Percentiles rank a stretch among this genome's conserved stretches.
Conservation (phyloP, 1,140 invertebrate species). For the Archegozetes longisetosus region DNA sequence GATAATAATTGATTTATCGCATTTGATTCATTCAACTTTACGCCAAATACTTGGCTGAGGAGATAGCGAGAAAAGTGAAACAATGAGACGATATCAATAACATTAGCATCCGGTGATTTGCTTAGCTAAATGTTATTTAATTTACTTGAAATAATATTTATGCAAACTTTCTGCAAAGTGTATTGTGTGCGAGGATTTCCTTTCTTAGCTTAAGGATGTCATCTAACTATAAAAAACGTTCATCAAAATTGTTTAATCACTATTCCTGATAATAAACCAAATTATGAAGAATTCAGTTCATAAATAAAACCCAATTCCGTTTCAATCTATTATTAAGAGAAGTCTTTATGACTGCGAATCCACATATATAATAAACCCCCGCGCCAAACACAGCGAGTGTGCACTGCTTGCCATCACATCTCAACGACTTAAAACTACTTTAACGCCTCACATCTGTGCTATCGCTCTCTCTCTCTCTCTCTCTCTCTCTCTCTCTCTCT, state of each 20-base stretch:
- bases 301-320: not conserved
- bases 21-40: not conserved
- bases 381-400: not conserved
- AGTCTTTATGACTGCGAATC: not conserved
- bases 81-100: not conserved
- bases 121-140: not conserved
- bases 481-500: not conserved
- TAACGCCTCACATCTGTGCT: not conserved
- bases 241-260: too few species aligned
- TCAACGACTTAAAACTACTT: not conserved
- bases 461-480: not conserved
- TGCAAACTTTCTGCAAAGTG: not conserved
- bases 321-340: not conserved
- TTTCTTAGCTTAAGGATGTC: not conserved
- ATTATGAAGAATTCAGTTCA: not conserved
- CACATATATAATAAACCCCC: not conserved
- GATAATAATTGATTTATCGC: not conserved
- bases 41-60: not conserved
- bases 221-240: not conserved
- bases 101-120: not conserved
- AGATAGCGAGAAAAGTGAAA: not conserved
- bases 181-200: not conserved
- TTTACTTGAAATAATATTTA: not conserved
- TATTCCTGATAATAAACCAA: too few species aligned
- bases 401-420: not conserved